A percentile compares a stretch with the other conserved stretches of the same genome.
Evolutionary conservation across 1,140 invertebrate species (phyloP).

Genomic region (Mactra quadrangularis): DNA sequence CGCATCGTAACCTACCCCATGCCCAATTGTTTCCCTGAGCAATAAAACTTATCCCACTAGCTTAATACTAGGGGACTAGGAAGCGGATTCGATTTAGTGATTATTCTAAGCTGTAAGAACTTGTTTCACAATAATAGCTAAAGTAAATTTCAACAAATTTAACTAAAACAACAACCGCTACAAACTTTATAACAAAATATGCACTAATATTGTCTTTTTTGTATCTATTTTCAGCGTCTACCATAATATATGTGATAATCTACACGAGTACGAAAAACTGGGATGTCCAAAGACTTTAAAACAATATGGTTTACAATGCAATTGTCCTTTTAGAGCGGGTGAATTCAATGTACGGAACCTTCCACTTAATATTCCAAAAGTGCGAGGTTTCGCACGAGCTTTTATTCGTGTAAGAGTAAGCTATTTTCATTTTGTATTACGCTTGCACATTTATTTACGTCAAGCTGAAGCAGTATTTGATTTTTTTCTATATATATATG

Average conservation of each 20-base stretch:
- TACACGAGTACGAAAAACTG: conserved; percentile 67
- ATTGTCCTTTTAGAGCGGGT: conserved; percentile 71
- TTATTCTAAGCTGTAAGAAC: too few species aligned
- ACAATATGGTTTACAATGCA: conserved; percentile 69
- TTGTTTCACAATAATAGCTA: too few species aligned
- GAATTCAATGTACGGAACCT: conserved; percentile 69
- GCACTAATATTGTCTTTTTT: too few species aligned
- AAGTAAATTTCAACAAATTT: too few species aligned
- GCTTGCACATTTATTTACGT: background rate
- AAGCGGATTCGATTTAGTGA: too few species aligned
- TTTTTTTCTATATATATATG: too few species aligned
- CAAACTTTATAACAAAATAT: too few species aligned
- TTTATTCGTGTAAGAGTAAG: conserved; percentile 75
- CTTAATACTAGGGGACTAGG: too few species aligned
- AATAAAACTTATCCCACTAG: too few species aligned
- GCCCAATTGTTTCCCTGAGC: too few species aligned
- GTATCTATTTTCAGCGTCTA: conserved; percentile 65
- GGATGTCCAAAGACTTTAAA: conserved; percentile 70
- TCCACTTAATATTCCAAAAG: conserved; percentile 72
- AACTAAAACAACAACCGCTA: too few species aligned
- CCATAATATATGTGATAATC: conserved; percentile 71
- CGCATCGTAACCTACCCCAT: too few species aligned
- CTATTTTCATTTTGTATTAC: conserved; percentile 9
- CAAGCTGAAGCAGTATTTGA: background rate
- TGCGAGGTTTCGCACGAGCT: conserved; percentile 68